These are phyloP conservation scores for Nyctalus aviator DNA, from an alignment of 2,797 vertebrate genomes.

Conservation along the genomic window DNA sequence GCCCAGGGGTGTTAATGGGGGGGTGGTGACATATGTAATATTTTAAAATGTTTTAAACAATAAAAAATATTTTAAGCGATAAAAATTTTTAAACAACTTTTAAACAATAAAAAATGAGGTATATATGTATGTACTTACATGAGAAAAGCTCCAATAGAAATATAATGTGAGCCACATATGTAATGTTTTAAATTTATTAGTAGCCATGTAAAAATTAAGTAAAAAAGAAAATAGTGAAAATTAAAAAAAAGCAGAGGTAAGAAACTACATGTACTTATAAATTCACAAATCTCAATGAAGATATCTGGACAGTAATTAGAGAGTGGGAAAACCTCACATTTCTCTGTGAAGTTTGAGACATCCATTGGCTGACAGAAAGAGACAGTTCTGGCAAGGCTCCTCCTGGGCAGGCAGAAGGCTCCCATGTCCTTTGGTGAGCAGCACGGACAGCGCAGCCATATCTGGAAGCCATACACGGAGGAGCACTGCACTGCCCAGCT, in stretches of 20 bases:
- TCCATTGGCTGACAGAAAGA: not conserved
- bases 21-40: no score
- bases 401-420: not conserved
- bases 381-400: not conserved
- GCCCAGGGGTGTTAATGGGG: no score
- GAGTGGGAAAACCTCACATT: not conserved
- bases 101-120: not conserved
- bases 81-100: no score
- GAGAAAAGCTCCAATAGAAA: constrained; percentile 4
- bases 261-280: not conserved
- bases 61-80: not conserved
- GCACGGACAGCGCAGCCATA: not conserved
- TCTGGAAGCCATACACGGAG: not conserved
- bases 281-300: constrained; percentile 5
- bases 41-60: no score
- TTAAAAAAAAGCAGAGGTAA: not conserved
- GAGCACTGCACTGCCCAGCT: no score
- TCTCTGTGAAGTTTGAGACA: not conserved
- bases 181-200: not conserved
- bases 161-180: not conserved
- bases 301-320: not conserved
- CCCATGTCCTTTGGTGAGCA: not conserved
- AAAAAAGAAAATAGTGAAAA: not conserved
- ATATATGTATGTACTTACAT: not conserved
- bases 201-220: not conserved